Conservation (phyloP, 2,797 vertebrate genomes). For the Oreochromis mossambicus region DNA sequence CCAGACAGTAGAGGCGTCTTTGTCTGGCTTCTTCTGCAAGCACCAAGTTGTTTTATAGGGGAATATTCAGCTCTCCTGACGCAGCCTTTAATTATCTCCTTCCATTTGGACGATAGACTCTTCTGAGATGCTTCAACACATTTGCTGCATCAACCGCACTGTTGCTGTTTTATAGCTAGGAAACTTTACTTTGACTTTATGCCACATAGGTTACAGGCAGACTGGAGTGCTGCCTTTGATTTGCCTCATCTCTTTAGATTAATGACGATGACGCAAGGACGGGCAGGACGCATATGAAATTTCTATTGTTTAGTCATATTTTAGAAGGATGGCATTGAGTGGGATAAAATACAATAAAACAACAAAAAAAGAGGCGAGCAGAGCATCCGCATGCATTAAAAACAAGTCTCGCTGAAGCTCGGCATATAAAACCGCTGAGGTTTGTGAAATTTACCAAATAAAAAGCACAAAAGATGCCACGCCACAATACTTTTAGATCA, state of each 20-base stretch:
- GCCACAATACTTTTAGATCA: not conserved
- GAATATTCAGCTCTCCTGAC: not conserved
- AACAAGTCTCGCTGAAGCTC: not conserved
- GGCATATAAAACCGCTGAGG: not conserved
- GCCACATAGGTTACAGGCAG: not conserved
- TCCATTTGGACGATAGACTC: not conserved
- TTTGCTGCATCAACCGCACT: not conserved
- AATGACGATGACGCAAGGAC: not conserved
- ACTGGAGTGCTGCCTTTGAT: not conserved
- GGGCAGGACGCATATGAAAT: not conserved
- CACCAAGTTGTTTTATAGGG: not conserved
- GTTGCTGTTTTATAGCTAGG: conserved; percentile 2
- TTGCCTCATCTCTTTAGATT: not conserved
- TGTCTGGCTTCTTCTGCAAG: not conserved
- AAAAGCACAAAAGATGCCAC: not conserved
- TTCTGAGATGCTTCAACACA: not conserved
- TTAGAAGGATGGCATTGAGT: not conserved
- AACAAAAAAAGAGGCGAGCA: not conserved
- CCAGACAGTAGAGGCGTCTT: not conserved
- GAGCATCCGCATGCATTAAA: not conserved
- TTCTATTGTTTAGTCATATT: conserved; percentile 8
- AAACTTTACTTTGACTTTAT: not conserved
- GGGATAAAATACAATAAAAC: not conserved
- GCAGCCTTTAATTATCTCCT: conserved; percentile 13
- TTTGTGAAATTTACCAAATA: not conserved